Percentiles rank a stretch among this genome's conserved stretches.
Conservation (phyloP, 2,797 vertebrate species). For the Propithecus deckenii region DNA sequence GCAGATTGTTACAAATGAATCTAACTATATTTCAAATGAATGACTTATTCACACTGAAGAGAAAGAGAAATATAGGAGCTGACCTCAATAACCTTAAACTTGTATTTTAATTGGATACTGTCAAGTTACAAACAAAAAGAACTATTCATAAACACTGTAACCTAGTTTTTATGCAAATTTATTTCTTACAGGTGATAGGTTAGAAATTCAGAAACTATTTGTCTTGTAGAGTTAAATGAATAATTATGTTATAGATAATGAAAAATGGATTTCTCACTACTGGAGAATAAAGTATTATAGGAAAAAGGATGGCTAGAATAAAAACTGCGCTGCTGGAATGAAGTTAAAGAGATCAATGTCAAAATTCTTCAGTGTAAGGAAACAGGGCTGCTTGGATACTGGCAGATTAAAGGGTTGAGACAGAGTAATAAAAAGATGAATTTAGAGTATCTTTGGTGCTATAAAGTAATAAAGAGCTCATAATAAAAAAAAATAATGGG, state of each 20-base stretch:
- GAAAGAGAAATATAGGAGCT: not conserved
- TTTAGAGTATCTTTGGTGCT: not conserved
- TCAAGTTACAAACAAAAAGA: not conserved
- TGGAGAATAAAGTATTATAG: not conserved
- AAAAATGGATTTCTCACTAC: not conserved
- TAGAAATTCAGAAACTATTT: not conserved
- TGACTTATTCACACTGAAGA: not conserved
- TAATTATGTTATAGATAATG: not conserved
- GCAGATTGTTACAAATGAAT: not conserved
- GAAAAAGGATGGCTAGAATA: not conserved
- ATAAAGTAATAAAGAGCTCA: not conserved
- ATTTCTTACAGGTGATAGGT: not conserved
- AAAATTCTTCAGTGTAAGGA: not conserved
- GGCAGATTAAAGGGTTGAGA: not conserved
- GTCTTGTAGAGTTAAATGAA: not conserved
- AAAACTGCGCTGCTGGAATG: not conserved
- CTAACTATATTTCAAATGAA: not conserved
- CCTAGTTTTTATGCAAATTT: not conserved
- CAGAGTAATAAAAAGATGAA: not conserved
- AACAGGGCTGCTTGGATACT: not conserved
- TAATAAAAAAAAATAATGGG: not conserved
- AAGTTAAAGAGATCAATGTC: not conserved
- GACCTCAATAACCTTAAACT: not conserved
- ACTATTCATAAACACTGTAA: not conserved
- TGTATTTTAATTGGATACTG: not conserved